Conservation (phyloP, 2,113 vertebrate genomes). For the Calidris pygmaea region DNA sequence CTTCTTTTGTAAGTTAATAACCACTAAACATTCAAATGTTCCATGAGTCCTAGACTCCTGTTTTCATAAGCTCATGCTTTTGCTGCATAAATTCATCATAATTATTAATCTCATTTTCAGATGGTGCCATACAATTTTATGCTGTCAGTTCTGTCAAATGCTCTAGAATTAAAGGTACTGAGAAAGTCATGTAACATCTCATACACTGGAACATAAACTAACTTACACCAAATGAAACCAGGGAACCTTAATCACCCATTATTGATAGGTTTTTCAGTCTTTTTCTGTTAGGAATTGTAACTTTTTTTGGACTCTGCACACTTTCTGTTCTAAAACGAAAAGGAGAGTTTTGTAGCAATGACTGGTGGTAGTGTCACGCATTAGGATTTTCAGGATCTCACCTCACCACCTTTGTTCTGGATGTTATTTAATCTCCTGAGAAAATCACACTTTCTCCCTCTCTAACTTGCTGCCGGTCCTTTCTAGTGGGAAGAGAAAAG, state of each 20-base stretch:
- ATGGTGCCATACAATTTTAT: neutral
- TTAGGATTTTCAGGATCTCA: slow-evolving; percentile 40
- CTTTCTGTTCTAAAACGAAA: neutral
- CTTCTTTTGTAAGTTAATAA: neutral
- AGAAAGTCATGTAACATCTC: neutral
- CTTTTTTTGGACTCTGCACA: neutral
- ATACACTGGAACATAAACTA: neutral
- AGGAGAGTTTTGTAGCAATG: neutral
- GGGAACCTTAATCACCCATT: neutral
- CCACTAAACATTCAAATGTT: neutral
- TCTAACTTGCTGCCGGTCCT: neutral
- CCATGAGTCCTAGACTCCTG: neutral
- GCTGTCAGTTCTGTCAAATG: slow-evolving; percentile 11
- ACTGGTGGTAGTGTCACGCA: neutral
- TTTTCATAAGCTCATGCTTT: neutral
- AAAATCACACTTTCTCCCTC: slow-evolving; percentile 25
- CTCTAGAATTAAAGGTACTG: neutral
- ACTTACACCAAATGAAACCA: neutral
- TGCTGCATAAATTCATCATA: neutral
- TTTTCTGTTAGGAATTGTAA: neutral
- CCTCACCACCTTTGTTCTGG: slow-evolving; percentile 36
- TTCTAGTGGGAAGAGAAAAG: neutral
- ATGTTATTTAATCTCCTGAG: slow-evolving; percentile 28
- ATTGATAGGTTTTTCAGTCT: neutral
- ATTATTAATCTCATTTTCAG: slow-evolving; percentile 7